Evolutionary conservation across 2,797 vertebrate genomes (phyloP).

Genomic region (Trichosurus vulpecula): DNA sequence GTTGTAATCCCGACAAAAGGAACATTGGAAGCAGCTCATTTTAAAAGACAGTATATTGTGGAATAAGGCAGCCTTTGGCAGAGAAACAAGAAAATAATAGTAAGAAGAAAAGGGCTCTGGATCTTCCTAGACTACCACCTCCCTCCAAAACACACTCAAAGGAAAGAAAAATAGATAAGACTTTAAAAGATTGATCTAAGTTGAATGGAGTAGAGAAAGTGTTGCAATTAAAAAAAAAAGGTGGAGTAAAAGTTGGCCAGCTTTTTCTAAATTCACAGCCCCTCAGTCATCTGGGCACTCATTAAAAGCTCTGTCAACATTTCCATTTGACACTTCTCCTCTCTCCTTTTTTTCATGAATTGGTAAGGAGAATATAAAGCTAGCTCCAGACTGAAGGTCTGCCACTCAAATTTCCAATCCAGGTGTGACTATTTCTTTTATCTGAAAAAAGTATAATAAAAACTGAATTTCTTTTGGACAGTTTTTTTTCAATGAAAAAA

Average conservation of each 20-base stretch:
- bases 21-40: background rate
- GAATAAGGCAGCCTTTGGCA: background rate
- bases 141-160: background rate
- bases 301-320: slow-evolving; percentile 73
- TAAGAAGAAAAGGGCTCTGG: background rate
- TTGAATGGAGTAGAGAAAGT: background rate
- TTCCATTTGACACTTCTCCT: slow-evolving; percentile 79
- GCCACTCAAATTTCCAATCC: slow-evolving; percentile 51
- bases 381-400: slow-evolving; percentile 62
- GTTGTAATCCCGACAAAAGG: slow-evolving; percentile 6
- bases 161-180: background rate
- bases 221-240: background rate
- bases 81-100: slow-evolving; percentile 20
- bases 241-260: slow-evolving; percentile 59
- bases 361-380: slow-evolving; percentile 34
- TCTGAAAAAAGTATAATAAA: background rate
- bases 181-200: background rate
- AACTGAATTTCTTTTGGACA: background rate
- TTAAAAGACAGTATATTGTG: slow-evolving; percentile 26
- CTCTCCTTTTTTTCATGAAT: slow-evolving; percentile 64
- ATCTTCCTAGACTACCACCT: background rate
- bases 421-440: slow-evolving; percentile 55
- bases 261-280: slow-evolving; percentile 41
- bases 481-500: background rate
- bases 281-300: slow-evolving; percentile 56